A percentile compares a stretch with the other conserved stretches of the same genome.
phyloP scores from a whole-genome alignment of 2,113 vertebrate species.

The Entelurus aequoreus region DNA sequence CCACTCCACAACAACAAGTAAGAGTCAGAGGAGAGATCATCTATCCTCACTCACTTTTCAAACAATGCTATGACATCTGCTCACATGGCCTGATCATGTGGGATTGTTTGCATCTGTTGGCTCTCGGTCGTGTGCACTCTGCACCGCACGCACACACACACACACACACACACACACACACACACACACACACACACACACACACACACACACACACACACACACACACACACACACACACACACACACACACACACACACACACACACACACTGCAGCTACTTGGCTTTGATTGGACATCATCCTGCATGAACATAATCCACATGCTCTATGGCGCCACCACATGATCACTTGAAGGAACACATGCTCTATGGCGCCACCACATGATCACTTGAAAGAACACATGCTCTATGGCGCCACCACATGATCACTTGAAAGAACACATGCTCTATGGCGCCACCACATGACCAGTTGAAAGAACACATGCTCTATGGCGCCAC shows the following conservation, averaged over 20 bases:
- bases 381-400: not conserved
- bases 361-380: slow-evolving; percentile 27
- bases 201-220: no score
- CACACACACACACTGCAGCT: no score
- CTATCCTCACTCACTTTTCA: slow-evolving; percentile 1
- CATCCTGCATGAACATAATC: no score
- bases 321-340: slow-evolving; percentile 26
- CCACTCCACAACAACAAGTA: slow-evolving; percentile 23
- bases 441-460: slow-evolving; percentile 27
- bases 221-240: no score
- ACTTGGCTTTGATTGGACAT: not conserved
- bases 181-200: no score
- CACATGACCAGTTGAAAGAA: not conserved
- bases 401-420: slow-evolving; percentile 27
- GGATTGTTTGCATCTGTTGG: slow-evolving; percentile 16
- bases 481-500: slow-evolving; percentile 27
- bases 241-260: no score
- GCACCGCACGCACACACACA: not conserved
- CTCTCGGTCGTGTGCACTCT: not conserved
- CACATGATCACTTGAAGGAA: not conserved
- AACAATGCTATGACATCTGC: slow-evolving; percentile 10
- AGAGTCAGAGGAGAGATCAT: slow-evolving; percentile 1
- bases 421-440: not conserved
- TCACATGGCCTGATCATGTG: slow-evolving; percentile 1
- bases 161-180: no score